Evolutionary conservation across 2,888 invertebrate species (phyloP), one percentile per base, ranked within the genome.

Genomic region (Acleris laterana): DNA sequence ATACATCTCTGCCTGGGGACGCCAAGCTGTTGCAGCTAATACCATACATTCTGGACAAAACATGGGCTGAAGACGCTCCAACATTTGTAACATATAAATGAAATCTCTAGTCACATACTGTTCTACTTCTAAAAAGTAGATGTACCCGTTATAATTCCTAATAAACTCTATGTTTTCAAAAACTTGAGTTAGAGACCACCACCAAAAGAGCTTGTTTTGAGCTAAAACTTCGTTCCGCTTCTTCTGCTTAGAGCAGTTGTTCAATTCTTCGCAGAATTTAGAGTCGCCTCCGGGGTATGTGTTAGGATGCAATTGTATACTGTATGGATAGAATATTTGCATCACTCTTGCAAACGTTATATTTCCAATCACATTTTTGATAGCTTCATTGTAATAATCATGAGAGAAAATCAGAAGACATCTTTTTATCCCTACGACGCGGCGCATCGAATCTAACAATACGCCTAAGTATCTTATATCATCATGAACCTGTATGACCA

Each of bases 241-340:
- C 17, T 22, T 42, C 9, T 17, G 5, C 2, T 53, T 38, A 42
- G 11, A 1, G 19, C 64, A 60, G 19, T 49, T 25, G 25, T 53
- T 25, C 19, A 59, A 38, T 19, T 62, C 20, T 25, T 60, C 2
- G 25, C 64, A 64, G 42, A 48, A 49, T 49, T 49, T 59, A 6
- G 42, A 19, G n/a, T 64, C 64, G 5, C 9, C 5, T 13, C 59
- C 64, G 1, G 64, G 64, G 42, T 55, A 64, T 11, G 49, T 49
- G 5, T 55, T 19, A 42, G 64, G 64, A 38, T 7, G 63, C 64
- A 53, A 68, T 56, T 38, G 57, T 38, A 81, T 32, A 71, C 59
- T 81, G 3, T 78, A 86, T 38, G 87, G 86, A 59, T 77, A 70
- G 11, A 78, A 82, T 13, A 75, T 86, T 64, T 87, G 85, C 46